Base-by-base conservation (phyloP, 2,797 vertebrate species). In the Argentina silus region DNA sequence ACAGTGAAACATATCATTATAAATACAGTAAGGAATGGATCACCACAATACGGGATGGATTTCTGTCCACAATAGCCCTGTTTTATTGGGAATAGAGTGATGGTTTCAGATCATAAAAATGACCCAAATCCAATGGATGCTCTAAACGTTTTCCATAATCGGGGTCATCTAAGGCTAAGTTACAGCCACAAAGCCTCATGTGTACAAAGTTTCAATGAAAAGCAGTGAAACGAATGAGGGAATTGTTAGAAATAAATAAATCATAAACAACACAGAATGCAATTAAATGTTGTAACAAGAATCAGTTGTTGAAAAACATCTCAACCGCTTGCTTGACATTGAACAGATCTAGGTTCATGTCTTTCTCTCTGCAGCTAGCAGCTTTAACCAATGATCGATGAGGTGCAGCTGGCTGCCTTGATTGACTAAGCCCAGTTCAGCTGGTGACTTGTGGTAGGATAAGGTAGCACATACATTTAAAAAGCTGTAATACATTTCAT, bases 61-160 rank as follows among this genome's bases (percentile, higher is more conserved):
- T 81, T 77, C 67, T 78, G 47, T 81, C 50, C 59, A 78, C 76
- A 82, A 79, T 76, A 81, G 67, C 36, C 61, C 55, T 67, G 53
- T 73, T 73, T 78, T 77, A 76, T 77, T 73, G 76, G 57, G 44
- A 27, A 45, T 61, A 42, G 48, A 70, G 36, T 67, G 57, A 69
- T 72, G 51, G 51, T 73, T 70, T 73, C 61, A 66, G 51, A 73
- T 69, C 70, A 69, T 70, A 76, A 72, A 72, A 79, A 72, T 72
- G 69, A 72, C 74, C 67, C 72, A 45, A 63, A 70, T 73, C 69
- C 79, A 85, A 80, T 48, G 60, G 76, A 69, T 15, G 74, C 70
- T 48, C 47, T 75, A 75, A 85, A 84, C 68, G 56, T 45, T 69
- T 43, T 63, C 53, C 45, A 71, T 76, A 80, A 86, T 82, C 59